Conservation (phyloP, 2,113 vertebrate species). For the Rhinolophus ferrumequinum region DNA sequence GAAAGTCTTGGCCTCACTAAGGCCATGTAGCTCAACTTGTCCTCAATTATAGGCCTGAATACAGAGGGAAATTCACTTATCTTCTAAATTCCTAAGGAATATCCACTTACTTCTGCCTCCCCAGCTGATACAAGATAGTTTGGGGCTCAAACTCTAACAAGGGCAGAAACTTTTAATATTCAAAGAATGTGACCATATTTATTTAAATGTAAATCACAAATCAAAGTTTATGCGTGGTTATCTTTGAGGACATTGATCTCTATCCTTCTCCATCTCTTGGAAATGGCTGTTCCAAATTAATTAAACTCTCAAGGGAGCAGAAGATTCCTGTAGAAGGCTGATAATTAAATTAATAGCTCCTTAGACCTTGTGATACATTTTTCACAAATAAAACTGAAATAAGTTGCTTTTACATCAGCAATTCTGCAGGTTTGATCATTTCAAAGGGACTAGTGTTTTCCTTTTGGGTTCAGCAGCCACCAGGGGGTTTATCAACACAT, state of each 20-base stretch:
- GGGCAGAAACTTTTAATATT: constrained; percentile 4
- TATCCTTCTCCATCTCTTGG: constrained; percentile 68
- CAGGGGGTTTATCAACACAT: constrained; percentile 25
- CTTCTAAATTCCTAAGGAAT: neutral
- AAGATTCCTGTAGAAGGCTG: constrained; percentile 74
- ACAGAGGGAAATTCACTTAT: neutral
- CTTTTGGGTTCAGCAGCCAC: neutral
- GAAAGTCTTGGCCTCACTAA: neutral
- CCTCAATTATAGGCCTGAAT: neutral
- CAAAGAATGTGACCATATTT: neutral
- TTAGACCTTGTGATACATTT: constrained; percentile 81
- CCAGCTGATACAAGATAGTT: neutral
- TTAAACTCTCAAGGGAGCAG: constrained; percentile 76
- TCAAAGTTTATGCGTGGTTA: constrained; percentile 35
- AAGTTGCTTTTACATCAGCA: constrained; percentile 72
- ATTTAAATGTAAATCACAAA: constrained; percentile 57
- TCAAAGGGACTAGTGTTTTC: constrained; percentile 23
- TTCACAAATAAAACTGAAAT: constrained; percentile 78
- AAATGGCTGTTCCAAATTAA: constrained; percentile 81
- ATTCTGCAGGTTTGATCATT: constrained; percentile 55
- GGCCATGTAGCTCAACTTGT: neutral
- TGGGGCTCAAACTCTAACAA: neutral
- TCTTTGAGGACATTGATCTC: constrained; percentile 77
- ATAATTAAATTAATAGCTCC: constrained; percentile 85
- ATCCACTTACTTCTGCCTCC: neutral